Percentiles rank a stretch among this genome's conserved stretches.
Conservation (phyloP, 2,113 vertebrate genomes). For the Aviceda subcristata region DNA sequence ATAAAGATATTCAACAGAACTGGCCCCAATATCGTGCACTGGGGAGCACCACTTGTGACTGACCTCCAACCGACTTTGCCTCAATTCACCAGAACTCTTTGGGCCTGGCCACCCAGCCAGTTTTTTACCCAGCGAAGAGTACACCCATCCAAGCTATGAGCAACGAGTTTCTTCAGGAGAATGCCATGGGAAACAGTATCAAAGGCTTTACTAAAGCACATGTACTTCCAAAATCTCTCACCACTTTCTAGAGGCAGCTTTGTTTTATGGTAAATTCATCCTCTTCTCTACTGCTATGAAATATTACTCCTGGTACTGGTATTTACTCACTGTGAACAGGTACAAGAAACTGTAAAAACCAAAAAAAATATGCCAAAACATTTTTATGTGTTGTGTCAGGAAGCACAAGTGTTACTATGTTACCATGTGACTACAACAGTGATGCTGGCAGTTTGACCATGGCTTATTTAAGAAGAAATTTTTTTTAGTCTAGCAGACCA, state of each 20-base stretch:
- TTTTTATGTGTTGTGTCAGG: neutral
- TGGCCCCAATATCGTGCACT: neutral
- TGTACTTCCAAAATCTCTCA: neutral
- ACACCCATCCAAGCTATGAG: neutral
- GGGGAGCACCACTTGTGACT: neutral
- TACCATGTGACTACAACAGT: neutral
- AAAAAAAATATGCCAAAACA: neutral
- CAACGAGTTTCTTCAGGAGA: neutral
- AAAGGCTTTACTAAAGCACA: neutral
- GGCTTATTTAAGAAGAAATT: neutral
- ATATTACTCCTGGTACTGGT: neutral
- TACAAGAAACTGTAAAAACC: neutral
- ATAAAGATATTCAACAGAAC: neutral
- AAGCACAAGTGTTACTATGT: neutral
- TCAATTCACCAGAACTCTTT: neutral
- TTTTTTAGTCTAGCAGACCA: neutral
- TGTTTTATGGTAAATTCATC: neutral
- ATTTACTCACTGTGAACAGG: neutral
- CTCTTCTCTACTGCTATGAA: neutral
- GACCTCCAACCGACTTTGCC: no score
- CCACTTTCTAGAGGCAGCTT: neutral
- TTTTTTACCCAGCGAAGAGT: neutral
- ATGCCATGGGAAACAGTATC: neutral
- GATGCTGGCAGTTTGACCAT: neutral
- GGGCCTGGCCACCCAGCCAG: no score